Base-by-base conservation (phyloP, 2,888 invertebrate species). In the Encarsia formosa region DNA sequence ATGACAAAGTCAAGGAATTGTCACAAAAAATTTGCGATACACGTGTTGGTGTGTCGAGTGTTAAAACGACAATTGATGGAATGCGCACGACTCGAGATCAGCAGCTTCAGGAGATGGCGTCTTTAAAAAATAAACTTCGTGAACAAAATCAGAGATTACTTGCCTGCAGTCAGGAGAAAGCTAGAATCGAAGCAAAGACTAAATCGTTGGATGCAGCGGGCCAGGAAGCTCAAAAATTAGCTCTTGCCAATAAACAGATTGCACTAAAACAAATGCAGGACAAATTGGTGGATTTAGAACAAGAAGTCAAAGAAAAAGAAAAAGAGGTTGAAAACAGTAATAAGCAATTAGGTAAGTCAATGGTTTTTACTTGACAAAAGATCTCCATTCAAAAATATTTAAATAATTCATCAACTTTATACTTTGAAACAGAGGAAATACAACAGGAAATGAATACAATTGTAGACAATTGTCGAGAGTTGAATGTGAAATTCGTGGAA, bases 21-120 rank as follows among this genome's bases (percentile, higher is more conserved):
- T 87, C 87, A 8, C 84, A 83, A 61, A 88, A 88, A 69, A 90
- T 92, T 59, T 85, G 85, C 63, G 88, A 90, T 67, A 89, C 91
- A 0, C 80, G 89, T 16, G 86, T 88, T 5, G 90, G 89, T 2
- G 94, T 97, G 0, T 90, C 93, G 0, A 86, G 88, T 31, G 88
- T 93, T 2, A 97, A 97, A 74, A 83, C 90, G 1, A 90, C 91
- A n/a, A 99, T 99, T 52, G 98, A 99, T 71, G 89, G 90, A 0
- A 97, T 97, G 97, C 79, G 88, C 69, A 81, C 87, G 0, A 91
- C 91, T n/a, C 81, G 98, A 4, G 98, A 99, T 71, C 78, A 87
- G 0, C 92, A 92, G 62, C 85, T 97, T 81, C 80, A 85, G 4
- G 92, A 92, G 62, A 88, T 91, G 87, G 83, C 87, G 6, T 84